A percentile compares a stretch with the other conserved stretches of the same genome.
These are phyloP conservation scores for Sarcophilus harrisii DNA, from an alignment of 2,797 vertebrate genomes.

Conservation along the genomic window DNA sequence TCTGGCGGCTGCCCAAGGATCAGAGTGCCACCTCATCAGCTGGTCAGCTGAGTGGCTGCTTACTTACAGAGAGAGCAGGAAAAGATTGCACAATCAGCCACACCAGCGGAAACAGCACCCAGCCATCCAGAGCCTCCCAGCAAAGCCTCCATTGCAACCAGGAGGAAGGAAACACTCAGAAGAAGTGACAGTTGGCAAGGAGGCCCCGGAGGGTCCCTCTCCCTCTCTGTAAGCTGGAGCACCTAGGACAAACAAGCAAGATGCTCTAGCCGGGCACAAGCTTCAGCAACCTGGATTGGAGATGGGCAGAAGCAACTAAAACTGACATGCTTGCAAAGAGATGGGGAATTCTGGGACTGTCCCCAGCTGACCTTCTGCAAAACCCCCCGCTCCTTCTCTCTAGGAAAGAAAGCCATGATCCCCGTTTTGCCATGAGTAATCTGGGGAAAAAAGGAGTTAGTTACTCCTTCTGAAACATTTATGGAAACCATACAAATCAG, in stretches of 20 bases:
- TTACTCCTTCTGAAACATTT: conserved; percentile 35
- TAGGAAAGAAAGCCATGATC: conserved; percentile 39
- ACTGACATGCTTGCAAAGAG: not conserved
- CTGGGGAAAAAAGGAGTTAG: conserved; percentile 39
- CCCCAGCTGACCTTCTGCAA: not conserved
- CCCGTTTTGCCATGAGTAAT: conserved; percentile 61
- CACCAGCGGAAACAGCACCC: conserved; percentile 13
- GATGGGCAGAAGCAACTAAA: conserved; percentile 12
- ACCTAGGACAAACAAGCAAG: not conserved
- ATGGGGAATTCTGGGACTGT: not conserved
- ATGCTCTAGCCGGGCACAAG: not conserved
- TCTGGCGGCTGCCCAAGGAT: conserved; percentile 13
- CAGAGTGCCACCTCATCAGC: not conserved
- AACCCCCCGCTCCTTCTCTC: conserved; percentile 36
- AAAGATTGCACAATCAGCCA: conserved; percentile 10
- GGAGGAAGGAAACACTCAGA: not conserved
- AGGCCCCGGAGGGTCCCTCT: not conserved
- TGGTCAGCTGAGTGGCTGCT: conserved; percentile 9
- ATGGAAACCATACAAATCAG: conserved; percentile 33
- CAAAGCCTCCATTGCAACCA: not conserved
- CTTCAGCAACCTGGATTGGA: not conserved
- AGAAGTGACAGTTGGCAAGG: not conserved
- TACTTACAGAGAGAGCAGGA: conserved; percentile 39
- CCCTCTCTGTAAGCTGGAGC: conserved; percentile 22
- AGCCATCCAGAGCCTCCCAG: not conserved